These are phyloP conservation scores for Ophioninae sp. DNA, from an alignment of 2,888 invertebrate species.

Conservation along the genomic window DNA sequence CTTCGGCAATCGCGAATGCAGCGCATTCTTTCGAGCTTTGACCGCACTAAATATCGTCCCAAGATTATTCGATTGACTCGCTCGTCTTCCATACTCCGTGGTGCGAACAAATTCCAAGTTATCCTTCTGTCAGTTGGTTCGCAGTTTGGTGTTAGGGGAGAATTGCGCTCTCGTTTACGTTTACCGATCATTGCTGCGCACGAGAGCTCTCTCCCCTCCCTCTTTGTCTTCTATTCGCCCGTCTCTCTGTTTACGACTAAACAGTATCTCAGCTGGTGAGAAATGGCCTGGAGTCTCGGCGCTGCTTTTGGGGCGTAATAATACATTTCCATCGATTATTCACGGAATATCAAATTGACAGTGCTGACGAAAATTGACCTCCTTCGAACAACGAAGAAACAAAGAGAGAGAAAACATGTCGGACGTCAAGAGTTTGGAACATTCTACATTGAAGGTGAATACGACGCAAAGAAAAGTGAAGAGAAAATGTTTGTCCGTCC, in stretches of 20 bases:
- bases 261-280: constrained; percentile 62
- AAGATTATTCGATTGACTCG: constrained; percentile 11
- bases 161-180: not conserved
- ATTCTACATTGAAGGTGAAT: constrained; percentile 94
- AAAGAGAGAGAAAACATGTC: constrained; percentile 83
- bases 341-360: constrained; percentile 1
- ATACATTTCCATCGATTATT: constrained; percentile 28
- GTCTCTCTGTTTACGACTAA: constrained; percentile 62
- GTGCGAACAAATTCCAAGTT: constrained; percentile 19
- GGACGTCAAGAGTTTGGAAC: constrained; percentile 96
- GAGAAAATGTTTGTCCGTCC: constrained; percentile 21
- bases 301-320: constrained; percentile 43
- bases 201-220: not conserved
- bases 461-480: constrained; percentile 15
- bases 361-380: constrained; percentile 10
- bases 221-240: not conserved
- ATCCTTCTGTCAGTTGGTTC: constrained; percentile 25
- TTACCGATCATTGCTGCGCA: constrained; percentile 24
- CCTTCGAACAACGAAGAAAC: constrained; percentile 31
- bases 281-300: constrained; percentile 59
- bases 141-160: constrained; percentile 22
- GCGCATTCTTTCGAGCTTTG: constrained; percentile 45
- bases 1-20: constrained; percentile 4
- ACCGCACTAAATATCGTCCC: constrained; percentile 45
- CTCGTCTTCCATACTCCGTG: not conserved